Evolutionary conservation across 2,113 vertebrate species (phyloP).

Genomic region (Pseudorhombus dupliciocellatus): DNA sequence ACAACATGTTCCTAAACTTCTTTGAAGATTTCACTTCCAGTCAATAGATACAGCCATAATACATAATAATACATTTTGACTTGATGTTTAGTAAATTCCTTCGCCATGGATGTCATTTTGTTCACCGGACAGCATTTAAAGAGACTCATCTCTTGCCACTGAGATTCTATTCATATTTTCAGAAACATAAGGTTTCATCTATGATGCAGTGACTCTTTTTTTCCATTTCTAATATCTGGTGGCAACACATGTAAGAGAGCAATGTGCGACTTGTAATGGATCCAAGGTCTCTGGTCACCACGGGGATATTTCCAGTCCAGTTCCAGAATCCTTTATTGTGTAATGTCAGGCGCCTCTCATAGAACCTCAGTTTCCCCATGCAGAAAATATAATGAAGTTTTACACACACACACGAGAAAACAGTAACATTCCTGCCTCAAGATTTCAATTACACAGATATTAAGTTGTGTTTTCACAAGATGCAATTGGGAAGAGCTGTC

Average conservation of each 20-base stretch:
- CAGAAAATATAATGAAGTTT: background rate
- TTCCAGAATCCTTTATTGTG: slow-evolving; percentile 9
- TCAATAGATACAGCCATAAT: no score
- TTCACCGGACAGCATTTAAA: background rate
- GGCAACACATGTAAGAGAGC: slow-evolving; percentile 20
- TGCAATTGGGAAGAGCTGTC: slow-evolving; percentile 4
- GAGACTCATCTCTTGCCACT: background rate
- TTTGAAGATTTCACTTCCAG: no score
- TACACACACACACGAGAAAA: no score
- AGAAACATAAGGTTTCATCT: background rate
- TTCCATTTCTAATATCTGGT: slow-evolving; percentile 33
- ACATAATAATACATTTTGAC: no score
- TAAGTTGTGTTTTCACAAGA: slow-evolving; percentile 2
- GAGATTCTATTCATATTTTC: background rate
- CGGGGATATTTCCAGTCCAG: slow-evolving; percentile 1
- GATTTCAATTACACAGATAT: slow-evolving; percentile 13
- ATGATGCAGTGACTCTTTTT: background rate
- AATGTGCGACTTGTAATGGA: background rate
- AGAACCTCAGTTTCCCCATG: slow-evolving; percentile 2
- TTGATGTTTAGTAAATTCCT: no score
- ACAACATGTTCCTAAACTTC: background rate
- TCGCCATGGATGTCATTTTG: no score
- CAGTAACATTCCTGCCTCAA: background rate
- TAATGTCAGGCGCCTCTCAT: background rate
- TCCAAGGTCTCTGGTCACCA: background rate